These are phyloP conservation scores for Charadrius vociferus DNA, from an alignment of 2,113 vertebrate genomes.

Conservation along the genomic window DNA sequence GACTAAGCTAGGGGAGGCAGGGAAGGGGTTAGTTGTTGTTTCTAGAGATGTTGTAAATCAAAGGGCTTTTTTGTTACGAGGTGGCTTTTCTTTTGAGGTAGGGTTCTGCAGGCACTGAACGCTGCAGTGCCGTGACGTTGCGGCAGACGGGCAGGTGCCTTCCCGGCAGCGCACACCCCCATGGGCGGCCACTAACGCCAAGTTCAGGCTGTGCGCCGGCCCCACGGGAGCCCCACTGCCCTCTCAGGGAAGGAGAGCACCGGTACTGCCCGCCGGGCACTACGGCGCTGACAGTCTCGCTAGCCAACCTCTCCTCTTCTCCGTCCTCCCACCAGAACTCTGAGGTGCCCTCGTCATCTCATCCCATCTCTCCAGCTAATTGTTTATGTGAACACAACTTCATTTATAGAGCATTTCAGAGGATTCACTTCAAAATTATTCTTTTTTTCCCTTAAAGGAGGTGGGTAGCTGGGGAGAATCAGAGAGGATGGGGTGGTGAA, in stretches of 20 bases:
- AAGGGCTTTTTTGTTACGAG: neutral
- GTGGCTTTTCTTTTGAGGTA: neutral
- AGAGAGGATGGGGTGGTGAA: neutral
- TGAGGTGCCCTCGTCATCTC: neutral
- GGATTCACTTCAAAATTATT: neutral
- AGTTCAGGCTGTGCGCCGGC: neutral
- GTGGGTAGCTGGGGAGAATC: neutral
- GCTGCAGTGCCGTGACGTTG: accelerated
- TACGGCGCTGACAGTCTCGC: neutral
- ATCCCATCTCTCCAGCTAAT: neutral
- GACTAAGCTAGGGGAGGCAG: neutral
- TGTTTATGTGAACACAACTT: neutral
- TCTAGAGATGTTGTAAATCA: neutral
- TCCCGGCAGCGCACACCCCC: neutral
- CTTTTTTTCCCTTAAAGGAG: neutral
- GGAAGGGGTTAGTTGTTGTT: neutral
- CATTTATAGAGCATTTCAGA: neutral
- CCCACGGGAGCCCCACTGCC: neutral
- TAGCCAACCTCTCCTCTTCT: neutral
- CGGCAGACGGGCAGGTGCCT: neutral
- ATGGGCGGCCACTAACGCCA: accelerated
- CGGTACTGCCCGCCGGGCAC: neutral
- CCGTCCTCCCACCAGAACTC: neutral
- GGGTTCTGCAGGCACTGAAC: neutral
- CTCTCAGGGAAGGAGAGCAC: neutral